These are phyloP conservation scores for Leptonema lineaticorne DNA, from an alignment of 1,140 invertebrate genomes.

Conservation along the genomic window DNA sequence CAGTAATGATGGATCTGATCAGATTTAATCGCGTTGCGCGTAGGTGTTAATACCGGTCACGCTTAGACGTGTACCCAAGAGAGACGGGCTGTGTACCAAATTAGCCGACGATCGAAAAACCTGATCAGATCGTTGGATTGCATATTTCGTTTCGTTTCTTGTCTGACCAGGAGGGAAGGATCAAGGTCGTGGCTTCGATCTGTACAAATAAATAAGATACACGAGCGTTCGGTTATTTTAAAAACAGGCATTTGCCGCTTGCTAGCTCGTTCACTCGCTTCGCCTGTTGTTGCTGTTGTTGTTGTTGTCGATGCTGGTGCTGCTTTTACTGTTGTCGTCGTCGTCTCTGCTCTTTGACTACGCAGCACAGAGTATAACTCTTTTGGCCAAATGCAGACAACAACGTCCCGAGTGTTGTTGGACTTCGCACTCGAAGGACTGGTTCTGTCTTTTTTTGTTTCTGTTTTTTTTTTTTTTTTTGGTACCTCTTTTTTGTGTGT, in stretches of 20 bases:
- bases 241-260: too few relatives aligned
- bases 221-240: neutral
- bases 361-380: too few relatives aligned
- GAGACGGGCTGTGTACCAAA: too few relatives aligned
- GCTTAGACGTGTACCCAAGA: neutral
- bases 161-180: slow-evolving; percentile 15
- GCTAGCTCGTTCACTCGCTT: too few relatives aligned
- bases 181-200: slow-evolving; percentile 7
- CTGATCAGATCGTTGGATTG: slow-evolving; percentile 16
- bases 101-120: slow-evolving; percentile 12
- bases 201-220: neutral
- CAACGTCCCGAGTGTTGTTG: too few relatives aligned
- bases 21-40: slow-evolving; percentile 9
- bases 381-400: too few relatives aligned
- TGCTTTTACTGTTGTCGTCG: neutral
- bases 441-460: too few relatives aligned
- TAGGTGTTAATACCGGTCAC: slow-evolving; percentile 19
- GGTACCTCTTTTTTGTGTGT: too few relatives aligned
- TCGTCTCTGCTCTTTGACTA: too few relatives aligned
- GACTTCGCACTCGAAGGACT: too few relatives aligned
- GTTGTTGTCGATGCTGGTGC: neutral
- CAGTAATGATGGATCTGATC: slow-evolving; percentile 19
- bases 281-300: neutral
- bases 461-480: too few relatives aligned
- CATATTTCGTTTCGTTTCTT: slow-evolving; percentile 5